A percentile compares a stretch with the other conserved stretches of the same genome.
These are phyloP conservation scores for Clinocottus analis DNA, from an alignment of 2,113 vertebrate species.

Conservation along the genomic window DNA sequence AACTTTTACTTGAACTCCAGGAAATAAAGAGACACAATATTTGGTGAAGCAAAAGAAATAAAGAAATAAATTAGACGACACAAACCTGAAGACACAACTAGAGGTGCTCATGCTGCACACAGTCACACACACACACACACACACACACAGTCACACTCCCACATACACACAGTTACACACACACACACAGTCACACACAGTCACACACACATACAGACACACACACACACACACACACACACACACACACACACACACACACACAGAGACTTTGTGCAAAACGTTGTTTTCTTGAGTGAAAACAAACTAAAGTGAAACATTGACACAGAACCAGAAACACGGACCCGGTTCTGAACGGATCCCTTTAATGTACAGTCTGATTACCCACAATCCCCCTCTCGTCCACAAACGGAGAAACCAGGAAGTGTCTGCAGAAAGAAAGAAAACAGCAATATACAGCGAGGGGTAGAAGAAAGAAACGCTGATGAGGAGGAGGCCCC, in stretches of 20 bases:
- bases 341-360: constrained; percentile 77
- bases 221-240: constrained; percentile 9
- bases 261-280: constrained; percentile 83
- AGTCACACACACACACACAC: constrained; percentile 46
- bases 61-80: constrained; percentile 75
- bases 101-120: constrained; percentile 78
- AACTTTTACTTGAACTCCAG: constrained; percentile 77
- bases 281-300: constrained; percentile 72
- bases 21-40: constrained; percentile 70
- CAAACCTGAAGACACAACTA: constrained; percentile 58
- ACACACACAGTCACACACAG: not conserved
- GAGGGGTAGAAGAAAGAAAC: constrained; percentile 39
- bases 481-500: constrained; percentile 33
- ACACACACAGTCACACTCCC: constrained; percentile 51
- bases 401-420: constrained; percentile 58
- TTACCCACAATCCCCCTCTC: constrained; percentile 46
- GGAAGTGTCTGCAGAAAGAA: constrained; percentile 56
- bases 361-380: constrained; percentile 72
- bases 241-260: constrained; percentile 52
- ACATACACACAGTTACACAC: constrained; percentile 24
- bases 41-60: constrained; percentile 81
- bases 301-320: constrained; percentile 61
- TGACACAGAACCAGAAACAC: constrained; percentile 50
- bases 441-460: constrained; percentile 79
- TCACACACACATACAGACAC: not conserved